Conservation (phyloP, 2,888 invertebrate species). For the Drosophila quinaria region DNA sequence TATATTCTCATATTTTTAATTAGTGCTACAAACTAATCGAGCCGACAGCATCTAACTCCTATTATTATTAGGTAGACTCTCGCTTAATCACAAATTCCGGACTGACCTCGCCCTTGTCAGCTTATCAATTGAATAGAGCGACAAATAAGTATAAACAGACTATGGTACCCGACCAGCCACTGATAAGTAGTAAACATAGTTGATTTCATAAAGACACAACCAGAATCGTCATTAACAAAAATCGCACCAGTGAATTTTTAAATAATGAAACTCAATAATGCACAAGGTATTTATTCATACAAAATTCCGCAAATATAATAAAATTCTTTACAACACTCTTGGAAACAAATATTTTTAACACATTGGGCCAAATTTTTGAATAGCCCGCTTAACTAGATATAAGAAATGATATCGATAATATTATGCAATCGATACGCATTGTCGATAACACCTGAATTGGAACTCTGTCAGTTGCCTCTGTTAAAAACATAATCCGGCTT, state of each 20-base stretch:
- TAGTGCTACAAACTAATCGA: background rate
- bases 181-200: background rate
- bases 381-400: background rate
- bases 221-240: background rate
- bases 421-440: background rate
- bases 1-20: background rate
- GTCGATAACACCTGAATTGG: background rate
- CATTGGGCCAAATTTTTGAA: background rate
- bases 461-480: too few relatives aligned
- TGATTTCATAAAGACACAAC: slow-evolving; percentile 7
- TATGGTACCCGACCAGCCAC: background rate
- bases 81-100: slow-evolving; percentile 21
- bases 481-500: too few relatives aligned
- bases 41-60: background rate
- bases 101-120: slow-evolving; percentile 49
- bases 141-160: slow-evolving; percentile 13
- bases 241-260: background rate
- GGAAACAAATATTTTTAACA: too few relatives aligned
- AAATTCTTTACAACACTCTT: too few relatives aligned
- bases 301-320: too few relatives aligned
- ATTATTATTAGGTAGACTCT: background rate
- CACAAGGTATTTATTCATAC: too few relatives aligned
- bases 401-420: background rate
- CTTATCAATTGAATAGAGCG: slow-evolving; percentile 25
- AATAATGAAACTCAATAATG: too few relatives aligned